Evolutionary conservation across 2,888 invertebrate genomes (phyloP).

Genomic region (Sisyra nigra): DNA sequence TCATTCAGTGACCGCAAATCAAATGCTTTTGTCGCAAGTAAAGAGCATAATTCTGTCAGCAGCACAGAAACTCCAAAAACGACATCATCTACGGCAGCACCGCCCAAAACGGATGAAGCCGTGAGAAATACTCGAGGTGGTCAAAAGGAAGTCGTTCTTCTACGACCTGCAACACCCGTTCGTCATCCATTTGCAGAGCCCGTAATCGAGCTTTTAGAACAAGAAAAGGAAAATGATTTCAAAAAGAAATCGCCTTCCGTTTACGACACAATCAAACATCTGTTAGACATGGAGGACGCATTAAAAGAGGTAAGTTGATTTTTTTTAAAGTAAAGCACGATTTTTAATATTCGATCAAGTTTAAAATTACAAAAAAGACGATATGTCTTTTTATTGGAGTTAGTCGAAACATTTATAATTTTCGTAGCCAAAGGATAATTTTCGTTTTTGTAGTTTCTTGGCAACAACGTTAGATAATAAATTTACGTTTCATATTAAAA

Average conservation of each 20-base stretch:
- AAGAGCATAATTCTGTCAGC: slow-evolving; percentile 15
- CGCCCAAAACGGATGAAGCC: slow-evolving; percentile 12
- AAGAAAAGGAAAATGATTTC: slow-evolving; percentile 14
- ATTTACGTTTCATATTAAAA: too few relatives aligned
- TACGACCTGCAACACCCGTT: slow-evolving; percentile 38
- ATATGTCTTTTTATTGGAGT: too few relatives aligned
- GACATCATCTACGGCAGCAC: slow-evolving; percentile 12
- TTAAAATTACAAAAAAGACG: too few relatives aligned
- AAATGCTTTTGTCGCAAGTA: slow-evolving; percentile 9
- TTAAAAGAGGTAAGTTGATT: slow-evolving; percentile 37
- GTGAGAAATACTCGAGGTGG: slow-evolving; percentile 23
- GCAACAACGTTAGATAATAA: too few relatives aligned
- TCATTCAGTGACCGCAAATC: slow-evolving; percentile 16
- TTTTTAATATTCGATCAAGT: too few relatives aligned
- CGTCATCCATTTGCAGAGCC: slow-evolving; percentile 35
- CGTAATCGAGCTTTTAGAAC: slow-evolving; percentile 32
- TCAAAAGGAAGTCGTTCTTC: slow-evolving; percentile 47
- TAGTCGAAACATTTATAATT: too few relatives aligned
- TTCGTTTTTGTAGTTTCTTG: too few relatives aligned
- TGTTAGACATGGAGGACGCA: slow-evolving; percentile 35
- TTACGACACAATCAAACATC: slow-evolving; percentile 37
- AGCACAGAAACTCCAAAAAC: slow-evolving; percentile 9
- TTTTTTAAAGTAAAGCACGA: slow-evolving; percentile 15
- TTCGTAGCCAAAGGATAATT: too few relatives aligned
- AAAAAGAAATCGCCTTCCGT: slow-evolving; percentile 28